Base-by-base conservation (phyloP, 2,888 invertebrate species). In the Temnothorax unifasciatus region DNA sequence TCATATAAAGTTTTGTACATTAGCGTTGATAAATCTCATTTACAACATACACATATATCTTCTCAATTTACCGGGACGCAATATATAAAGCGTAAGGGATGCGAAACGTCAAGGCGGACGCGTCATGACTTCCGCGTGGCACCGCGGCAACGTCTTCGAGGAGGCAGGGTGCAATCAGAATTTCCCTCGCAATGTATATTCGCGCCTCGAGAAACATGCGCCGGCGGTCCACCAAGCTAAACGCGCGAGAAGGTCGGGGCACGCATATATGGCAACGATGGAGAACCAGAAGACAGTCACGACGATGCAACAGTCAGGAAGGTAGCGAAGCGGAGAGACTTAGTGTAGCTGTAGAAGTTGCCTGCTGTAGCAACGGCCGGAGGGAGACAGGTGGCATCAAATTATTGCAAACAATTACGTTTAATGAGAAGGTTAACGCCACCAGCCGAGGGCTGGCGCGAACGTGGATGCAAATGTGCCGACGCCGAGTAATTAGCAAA, bases 321-420 rank as follows among this genome's bases (percentile, higher is more conserved):
- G 83, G 61, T 85, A 77, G 87, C 50, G 47, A 71, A 75, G 66
- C 54, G 68, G 59, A 73, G 82, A 86, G 84, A 82, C 82, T 81
- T 83, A 81, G 71, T 61, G 69, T 77, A 64, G 82, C 68, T 57
- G 66, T 77, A 64, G 82, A 84, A 87, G 87, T 87, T 86, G 85
- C 84, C 87, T 59, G 82, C 66, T 74, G 69, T 88, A 85, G 88
- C 85, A 85, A 88, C 75, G 83, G 85, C 68, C 54, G 84, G 84
- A 83, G 87, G 86, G 82, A 90, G 90, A 90, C 92, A 92, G 93
- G 92, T 92, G 91, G 92, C 92, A 93, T 93, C 93, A 93, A 93
- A 93, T 93, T 93, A 93, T 93, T 93, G 93, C 92, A 93, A 93
- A 93, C 93, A 93, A 93, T 93, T 93, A 93, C 93, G 92, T 93